These are phyloP conservation scores for Xylocampa areola DNA, from an alignment of 2,888 invertebrate species.

Conservation along the genomic window DNA sequence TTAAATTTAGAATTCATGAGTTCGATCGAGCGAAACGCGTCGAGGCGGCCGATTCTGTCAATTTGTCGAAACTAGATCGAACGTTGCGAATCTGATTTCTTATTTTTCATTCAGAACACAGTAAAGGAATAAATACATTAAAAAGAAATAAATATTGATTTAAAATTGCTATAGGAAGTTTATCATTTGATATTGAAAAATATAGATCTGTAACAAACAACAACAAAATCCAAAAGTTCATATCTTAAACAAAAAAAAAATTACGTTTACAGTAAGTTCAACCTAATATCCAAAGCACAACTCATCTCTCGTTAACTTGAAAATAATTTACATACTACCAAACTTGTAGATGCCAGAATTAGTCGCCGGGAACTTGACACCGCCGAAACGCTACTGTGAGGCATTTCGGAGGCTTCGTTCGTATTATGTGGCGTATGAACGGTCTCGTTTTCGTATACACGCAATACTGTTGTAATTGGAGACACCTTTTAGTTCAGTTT, in stretches of 20 bases:
- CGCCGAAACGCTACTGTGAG: slow-evolving; percentile 85
- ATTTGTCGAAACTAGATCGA: slow-evolving; percentile 54
- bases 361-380: slow-evolving; percentile 76
- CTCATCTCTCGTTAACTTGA: slow-evolving; percentile 27
- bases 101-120: slow-evolving; percentile 15
- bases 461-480: slow-evolving; percentile 81
- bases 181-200: too few relatives aligned
- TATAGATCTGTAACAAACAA: too few relatives aligned
- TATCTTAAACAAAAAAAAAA: neutral
- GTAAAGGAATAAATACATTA: too few relatives aligned
- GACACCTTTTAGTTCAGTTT: slow-evolving; percentile 61
- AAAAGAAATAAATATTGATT: too few relatives aligned
- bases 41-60: slow-evolving; percentile 53
- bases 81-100: slow-evolving; percentile 25
- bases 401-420: slow-evolving; percentile 86
- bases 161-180: too few relatives aligned
- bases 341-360: slow-evolving; percentile 58
- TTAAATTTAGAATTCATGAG: slow-evolving; percentile 78
- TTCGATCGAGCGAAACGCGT: slow-evolving; percentile 72
- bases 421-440: slow-evolving; percentile 74
- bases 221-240: neutral
- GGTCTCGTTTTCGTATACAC: slow-evolving; percentile 84
- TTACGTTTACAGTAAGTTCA: neutral
- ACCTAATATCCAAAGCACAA: slow-evolving; percentile 25
- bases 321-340: slow-evolving; percentile 47